phyloP scores from a whole-genome alignment of 2,113 vertebrate species.

The Haliaeetus leucogaster region DNA sequence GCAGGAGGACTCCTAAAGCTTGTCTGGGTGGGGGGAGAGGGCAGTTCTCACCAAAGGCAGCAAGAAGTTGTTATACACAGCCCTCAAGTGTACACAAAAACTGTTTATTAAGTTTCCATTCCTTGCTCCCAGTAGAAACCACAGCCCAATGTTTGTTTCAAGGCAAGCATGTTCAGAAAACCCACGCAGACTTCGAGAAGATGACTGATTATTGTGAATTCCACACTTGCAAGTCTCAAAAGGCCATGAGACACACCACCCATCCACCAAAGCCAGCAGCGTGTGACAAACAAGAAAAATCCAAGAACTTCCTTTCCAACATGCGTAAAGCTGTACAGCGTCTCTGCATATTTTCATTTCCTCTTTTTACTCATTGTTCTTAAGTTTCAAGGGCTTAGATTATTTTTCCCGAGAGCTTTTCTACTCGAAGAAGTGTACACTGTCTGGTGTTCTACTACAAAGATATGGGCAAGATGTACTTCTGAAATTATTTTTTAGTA shows the following conservation, averaged over 20 bases:
- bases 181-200: background rate
- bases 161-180: background rate
- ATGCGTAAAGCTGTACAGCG: background rate
- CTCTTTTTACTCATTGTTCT: background rate
- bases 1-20: background rate
- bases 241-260: background rate
- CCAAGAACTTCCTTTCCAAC: background rate
- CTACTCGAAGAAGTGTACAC: rapidly evolving
- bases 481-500: background rate
- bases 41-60: background rate
- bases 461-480: background rate
- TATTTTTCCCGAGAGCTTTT: background rate
- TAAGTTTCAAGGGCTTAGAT: background rate
- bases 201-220: background rate
- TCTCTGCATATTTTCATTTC: background rate
- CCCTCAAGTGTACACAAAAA: background rate
- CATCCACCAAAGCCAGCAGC: background rate
- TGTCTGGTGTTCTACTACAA: background rate
- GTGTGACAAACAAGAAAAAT: background rate
- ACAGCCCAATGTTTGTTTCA: background rate
- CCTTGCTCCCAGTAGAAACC: conserved; percentile 8
- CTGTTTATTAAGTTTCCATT: conserved; percentile 2
- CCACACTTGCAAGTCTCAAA: background rate
- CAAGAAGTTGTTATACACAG: background rate
- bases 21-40: background rate